Evolutionary conservation across 2,888 invertebrate species (phyloP).

Genomic region (Spodoptera picta): DNA sequence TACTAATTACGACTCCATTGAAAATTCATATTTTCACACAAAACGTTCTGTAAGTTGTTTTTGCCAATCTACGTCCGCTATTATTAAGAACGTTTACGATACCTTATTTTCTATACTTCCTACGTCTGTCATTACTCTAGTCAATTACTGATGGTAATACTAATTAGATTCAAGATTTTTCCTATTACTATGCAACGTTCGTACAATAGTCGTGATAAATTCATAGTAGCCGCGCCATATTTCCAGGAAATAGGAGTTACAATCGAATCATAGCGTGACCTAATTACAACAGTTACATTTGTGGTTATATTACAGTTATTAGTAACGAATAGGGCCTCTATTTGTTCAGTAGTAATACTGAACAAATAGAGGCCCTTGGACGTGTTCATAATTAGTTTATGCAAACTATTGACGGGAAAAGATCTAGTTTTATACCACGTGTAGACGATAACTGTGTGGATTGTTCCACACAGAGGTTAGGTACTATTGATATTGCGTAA

Average conservation of each 20-base stretch:
- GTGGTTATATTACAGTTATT: slow-evolving; percentile 59
- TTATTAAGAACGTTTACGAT: slow-evolving; percentile 25
- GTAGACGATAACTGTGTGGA: slow-evolving; percentile 68
- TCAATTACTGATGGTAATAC: slow-evolving; percentile 49
- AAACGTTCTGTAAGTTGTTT: slow-evolving; percentile 24
- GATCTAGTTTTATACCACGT: slow-evolving; percentile 73
- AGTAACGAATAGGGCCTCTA: slow-evolving; percentile 62
- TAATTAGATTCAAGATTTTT: slow-evolving; percentile 59
- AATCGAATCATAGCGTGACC: slow-evolving; percentile 66
- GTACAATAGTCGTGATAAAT: slow-evolving; percentile 62
- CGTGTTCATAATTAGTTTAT: slow-evolving; percentile 67
- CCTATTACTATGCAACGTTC: slow-evolving; percentile 56
- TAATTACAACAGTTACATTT: slow-evolving; percentile 60
- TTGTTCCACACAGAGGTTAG: slow-evolving; percentile 63
- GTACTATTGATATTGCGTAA: slow-evolving; percentile 50
- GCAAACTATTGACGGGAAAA: slow-evolving; percentile 65
- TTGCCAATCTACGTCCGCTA: slow-evolving; percentile 24
- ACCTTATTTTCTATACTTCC: slow-evolving; percentile 45
- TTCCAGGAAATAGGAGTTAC: slow-evolving; percentile 68
- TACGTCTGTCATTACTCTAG: slow-evolving; percentile 41
- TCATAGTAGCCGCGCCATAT: slow-evolving; percentile 60
- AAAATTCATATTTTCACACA: slow-evolving; percentile 47
- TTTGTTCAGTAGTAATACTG: slow-evolving; percentile 59
- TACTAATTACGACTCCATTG: slow-evolving; percentile 46
- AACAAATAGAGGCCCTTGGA: slow-evolving; percentile 64